Evolutionary conservation across 2,797 vertebrate genomes (phyloP).

Genomic region (Dallia pectoralis): DNA sequence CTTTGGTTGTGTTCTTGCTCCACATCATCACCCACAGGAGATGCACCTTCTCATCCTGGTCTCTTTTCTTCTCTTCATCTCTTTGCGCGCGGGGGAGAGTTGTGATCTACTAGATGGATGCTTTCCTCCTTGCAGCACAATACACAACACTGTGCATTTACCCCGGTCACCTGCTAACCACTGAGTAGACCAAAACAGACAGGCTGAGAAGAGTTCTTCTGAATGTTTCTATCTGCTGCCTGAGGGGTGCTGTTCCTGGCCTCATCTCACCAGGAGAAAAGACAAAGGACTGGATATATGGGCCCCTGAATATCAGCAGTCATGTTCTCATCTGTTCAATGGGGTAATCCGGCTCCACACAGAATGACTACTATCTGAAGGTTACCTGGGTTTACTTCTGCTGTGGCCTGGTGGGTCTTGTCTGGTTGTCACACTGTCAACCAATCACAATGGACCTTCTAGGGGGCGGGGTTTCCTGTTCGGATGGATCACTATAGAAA

Average conservation of each 20-base stretch:
- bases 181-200: constrained; percentile 62
- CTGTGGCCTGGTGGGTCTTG: constrained; percentile 30
- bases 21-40: constrained; percentile 68
- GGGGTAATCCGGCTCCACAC: constrained; percentile 49
- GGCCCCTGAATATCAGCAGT: constrained; percentile 72
- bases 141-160: constrained; percentile 79
- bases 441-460: constrained; percentile 53
- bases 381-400: constrained; percentile 44
- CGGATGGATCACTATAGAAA: background rate
- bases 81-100: constrained; percentile 58
- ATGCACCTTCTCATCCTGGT: constrained; percentile 61
- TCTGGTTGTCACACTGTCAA: constrained; percentile 60
- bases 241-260: constrained; percentile 47
- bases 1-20: constrained; percentile 54
- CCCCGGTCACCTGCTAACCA: constrained; percentile 77
- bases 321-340: constrained; percentile 62
- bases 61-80: constrained; percentile 49
- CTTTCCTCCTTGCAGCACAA: constrained; percentile 80
- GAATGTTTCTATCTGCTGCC: constrained; percentile 53
- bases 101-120: constrained; percentile 65
- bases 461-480: background rate
- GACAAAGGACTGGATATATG: constrained; percentile 61
- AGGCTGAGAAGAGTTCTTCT: constrained; percentile 44
- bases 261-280: constrained; percentile 54
- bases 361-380: constrained; percentile 47